These are phyloP conservation scores for Periophthalmus modestus DNA, from an alignment of 2,113 vertebrate species.

Conservation along the genomic window DNA sequence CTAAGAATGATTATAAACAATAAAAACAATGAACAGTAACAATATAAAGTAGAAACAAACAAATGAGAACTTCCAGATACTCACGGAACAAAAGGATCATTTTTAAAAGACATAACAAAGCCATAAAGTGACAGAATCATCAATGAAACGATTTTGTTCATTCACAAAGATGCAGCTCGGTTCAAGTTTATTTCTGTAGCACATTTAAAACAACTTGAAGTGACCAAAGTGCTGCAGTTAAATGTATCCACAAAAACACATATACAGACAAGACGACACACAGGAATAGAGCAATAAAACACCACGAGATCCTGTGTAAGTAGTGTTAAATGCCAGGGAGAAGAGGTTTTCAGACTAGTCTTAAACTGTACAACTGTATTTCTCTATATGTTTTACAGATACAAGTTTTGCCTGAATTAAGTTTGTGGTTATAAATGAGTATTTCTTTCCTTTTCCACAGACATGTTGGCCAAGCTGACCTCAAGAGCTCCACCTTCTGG, in stretches of 20 bases:
- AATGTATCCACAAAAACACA: too few relatives aligned
- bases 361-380: too few relatives aligned
- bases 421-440: not conserved
- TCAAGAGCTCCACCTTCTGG: conserved; percentile 94
- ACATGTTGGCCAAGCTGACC: conserved; percentile 88
- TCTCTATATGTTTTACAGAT: not conserved
- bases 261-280: too few relatives aligned
- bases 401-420: not conserved
- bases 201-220: too few relatives aligned
- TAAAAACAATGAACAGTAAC: too few relatives aligned
- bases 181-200: too few relatives aligned
- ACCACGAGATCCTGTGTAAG: too few relatives aligned
- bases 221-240: too few relatives aligned
- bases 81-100: not conserved
- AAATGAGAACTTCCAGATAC: not conserved
- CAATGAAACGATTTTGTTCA: not conserved
- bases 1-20: too few relatives aligned
- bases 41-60: not conserved
- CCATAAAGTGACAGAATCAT: not conserved
- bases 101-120: not conserved
- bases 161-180: not conserved
- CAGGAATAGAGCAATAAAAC: too few relatives aligned
- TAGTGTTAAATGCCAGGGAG: too few relatives aligned
- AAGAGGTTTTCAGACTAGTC: too few relatives aligned
- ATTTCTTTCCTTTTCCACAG: conserved; percentile 73